Conservation (phyloP, 1,140 invertebrate species). For the Ips nitidus region DNA sequence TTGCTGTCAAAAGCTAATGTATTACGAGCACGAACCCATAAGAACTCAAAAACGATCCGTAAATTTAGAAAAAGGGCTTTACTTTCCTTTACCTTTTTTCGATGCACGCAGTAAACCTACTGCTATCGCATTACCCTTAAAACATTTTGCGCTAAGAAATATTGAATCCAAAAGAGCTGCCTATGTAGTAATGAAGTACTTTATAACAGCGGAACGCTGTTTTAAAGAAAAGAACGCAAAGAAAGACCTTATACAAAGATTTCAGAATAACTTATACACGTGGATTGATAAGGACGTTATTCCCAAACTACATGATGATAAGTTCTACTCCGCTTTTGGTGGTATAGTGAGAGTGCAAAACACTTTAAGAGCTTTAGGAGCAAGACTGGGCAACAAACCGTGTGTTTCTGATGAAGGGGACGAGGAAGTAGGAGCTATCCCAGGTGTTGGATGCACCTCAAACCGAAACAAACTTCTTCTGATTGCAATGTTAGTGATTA, state of each 20-base stretch:
- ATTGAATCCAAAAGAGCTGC: constrained; percentile 57
- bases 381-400: constrained; percentile 15
- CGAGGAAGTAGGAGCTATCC: constrained; percentile 27
- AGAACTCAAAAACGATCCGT: constrained; percentile 15
- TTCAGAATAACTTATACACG: constrained; percentile 58
- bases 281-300: constrained; percentile 61
- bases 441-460: constrained; percentile 5
- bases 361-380: constrained; percentile 52
- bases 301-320: constrained; percentile 60
- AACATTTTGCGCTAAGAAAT: constrained; percentile 55
- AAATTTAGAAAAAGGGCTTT: constrained; percentile 27
- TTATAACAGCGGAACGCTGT: constrained; percentile 56
- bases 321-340: constrained; percentile 63
- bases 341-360: constrained; percentile 60
- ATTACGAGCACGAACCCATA: constrained; percentile 23
- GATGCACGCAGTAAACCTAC: constrained; percentile 53
- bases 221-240: constrained; percentile 50
- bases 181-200: constrained; percentile 60
- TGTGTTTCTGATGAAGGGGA: constrained; percentile 26
- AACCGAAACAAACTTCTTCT: constrained; percentile 38
- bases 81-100: constrained; percentile 56
- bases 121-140: constrained; percentile 56
- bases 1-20: constrained; percentile 32
- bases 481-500: constrained; percentile 43
- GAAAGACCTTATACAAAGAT: constrained; percentile 52